These are phyloP conservation scores for Phalloptychus januarius DNA, from an alignment of 2,797 vertebrate genomes.

Conservation along the genomic window DNA sequence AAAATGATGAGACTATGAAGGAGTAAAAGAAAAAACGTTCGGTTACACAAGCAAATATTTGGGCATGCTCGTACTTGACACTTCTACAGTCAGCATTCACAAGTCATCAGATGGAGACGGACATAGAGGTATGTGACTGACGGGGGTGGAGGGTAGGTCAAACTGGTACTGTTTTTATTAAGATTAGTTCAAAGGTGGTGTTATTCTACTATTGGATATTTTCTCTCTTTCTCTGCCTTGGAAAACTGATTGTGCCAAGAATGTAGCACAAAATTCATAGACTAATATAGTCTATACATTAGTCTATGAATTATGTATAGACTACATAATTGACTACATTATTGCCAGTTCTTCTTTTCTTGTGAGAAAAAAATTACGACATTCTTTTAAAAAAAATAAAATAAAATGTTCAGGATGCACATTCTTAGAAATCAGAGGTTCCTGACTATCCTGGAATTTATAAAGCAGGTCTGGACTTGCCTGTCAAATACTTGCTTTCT, in stretches of 20 bases:
- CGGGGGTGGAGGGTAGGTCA: conserved; percentile 1
- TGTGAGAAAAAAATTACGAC: not conserved
- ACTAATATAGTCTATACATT: not conserved
- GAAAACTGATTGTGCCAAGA: not conserved
- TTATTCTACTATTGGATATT: not conserved
- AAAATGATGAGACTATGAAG: conserved; percentile 21
- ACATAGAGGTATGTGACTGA: conserved; percentile 23
- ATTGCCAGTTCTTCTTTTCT: too few relatives aligned
- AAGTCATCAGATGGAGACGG: conserved; percentile 34
- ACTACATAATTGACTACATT: too few relatives aligned
- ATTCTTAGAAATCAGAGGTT: not conserved
- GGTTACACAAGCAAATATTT: conserved; percentile 27
- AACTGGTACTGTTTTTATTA: not conserved
- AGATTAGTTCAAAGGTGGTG: not conserved
- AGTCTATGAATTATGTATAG: too few relatives aligned
- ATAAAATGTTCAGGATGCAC: not conserved
- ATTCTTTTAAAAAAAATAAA: not conserved
- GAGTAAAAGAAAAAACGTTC: conserved; percentile 37
- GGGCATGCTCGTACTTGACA: conserved; percentile 57
- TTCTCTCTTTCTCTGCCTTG: not conserved
- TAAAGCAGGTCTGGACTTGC: conserved; percentile 56
- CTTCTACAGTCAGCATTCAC: conserved; percentile 40
- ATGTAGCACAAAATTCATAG: not conserved
- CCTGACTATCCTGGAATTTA: not conserved
- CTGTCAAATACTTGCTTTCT: conserved; percentile 14